Evolutionary conservation across 2,888 invertebrate genomes (phyloP).

Genomic region (Horisme vitalbata): DNA sequence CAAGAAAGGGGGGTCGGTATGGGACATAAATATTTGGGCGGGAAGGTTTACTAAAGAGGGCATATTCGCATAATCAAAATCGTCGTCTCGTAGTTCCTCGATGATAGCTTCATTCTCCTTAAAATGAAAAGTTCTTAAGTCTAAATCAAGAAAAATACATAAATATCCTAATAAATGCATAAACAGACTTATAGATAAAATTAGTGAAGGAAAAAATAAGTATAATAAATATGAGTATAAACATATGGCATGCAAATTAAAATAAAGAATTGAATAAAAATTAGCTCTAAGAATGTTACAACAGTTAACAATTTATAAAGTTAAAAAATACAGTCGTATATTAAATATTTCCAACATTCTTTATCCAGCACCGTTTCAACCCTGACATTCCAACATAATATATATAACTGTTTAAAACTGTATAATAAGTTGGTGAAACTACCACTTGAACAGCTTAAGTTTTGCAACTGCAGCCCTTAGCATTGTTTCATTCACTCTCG

Average conservation of each 20-base stretch:
- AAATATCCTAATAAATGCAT: conserved; percentile 68
- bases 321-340: conserved; percentile 14
- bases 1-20: conserved; percentile 72
- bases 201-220: conserved; percentile 23
- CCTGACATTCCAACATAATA: conserved; percentile 47
- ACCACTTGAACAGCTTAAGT: too few species aligned
- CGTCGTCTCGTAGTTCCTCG: conserved; percentile 78
- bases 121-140: conserved; percentile 78
- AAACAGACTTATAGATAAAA: conserved; percentile 59
- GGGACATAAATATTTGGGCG: conserved; percentile 65
- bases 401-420: neutral
- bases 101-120: conserved; percentile 79
- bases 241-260: conserved; percentile 10
- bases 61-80: conserved; percentile 74
- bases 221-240: too few species aligned
- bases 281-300: neutral
- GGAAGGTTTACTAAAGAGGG: conserved; percentile 68
- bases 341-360: conserved; percentile 10
- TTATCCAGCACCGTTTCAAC: conserved; percentile 61
- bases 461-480: too few species aligned
- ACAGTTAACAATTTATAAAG: conserved; percentile 16
- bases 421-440: neutral
- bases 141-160: conserved; percentile 59
- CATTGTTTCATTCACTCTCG: too few species aligned
- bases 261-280: neutral